A percentile compares a stretch with the other conserved stretches of the same genome.
phyloP scores from a whole-genome alignment of 1,140 invertebrate genomes.

The Halictus rubicundus region DNA sequence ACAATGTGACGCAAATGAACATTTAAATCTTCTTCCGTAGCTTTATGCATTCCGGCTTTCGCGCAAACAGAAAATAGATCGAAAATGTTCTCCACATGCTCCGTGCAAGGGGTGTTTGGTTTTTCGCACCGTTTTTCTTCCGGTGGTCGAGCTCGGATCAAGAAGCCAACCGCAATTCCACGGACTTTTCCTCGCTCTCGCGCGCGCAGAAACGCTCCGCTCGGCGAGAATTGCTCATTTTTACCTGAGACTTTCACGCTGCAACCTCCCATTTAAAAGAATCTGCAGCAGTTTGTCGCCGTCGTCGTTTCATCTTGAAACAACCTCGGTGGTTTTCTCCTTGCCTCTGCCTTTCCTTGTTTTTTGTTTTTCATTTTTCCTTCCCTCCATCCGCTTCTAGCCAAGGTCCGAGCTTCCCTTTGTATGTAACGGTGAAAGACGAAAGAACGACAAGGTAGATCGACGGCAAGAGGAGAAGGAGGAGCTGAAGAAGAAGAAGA shows the following conservation, averaged over 20 bases:
- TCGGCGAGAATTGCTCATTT: conserved; percentile 41
- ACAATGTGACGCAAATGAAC: too few relatives aligned
- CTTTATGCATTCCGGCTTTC: too few relatives aligned
- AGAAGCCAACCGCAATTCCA: conserved; percentile 6
- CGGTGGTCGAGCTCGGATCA: not conserved
- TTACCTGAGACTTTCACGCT: conserved; percentile 46
- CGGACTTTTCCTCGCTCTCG: not conserved
- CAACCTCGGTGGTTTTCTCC: conserved; percentile 39
- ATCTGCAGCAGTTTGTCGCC: conserved; percentile 11
- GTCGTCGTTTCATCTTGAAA: conserved; percentile 48
- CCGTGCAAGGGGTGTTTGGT: not conserved
- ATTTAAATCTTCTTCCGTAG: too few relatives aligned
- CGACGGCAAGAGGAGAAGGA: conserved; percentile 14
- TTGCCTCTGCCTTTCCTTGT: conserved; percentile 35
- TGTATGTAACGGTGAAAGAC: conserved; percentile 71
- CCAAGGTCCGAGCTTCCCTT: conserved; percentile 64
- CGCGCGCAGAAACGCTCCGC: too few relatives aligned
- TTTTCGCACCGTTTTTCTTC: not conserved
- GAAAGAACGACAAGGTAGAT: conserved; percentile 67
- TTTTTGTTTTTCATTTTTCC: conserved; percentile 22
- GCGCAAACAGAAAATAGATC: too few relatives aligned
- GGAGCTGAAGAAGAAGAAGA: not conserved
- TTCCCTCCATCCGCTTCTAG: conserved; percentile 46
- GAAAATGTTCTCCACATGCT: not conserved
- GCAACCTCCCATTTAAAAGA: conserved; percentile 38